Evolutionary conservation across 2,888 invertebrate genomes (phyloP), one percentile per base, ranked within the genome.

Genomic region (Gymnoscelis rufifasciata): DNA sequence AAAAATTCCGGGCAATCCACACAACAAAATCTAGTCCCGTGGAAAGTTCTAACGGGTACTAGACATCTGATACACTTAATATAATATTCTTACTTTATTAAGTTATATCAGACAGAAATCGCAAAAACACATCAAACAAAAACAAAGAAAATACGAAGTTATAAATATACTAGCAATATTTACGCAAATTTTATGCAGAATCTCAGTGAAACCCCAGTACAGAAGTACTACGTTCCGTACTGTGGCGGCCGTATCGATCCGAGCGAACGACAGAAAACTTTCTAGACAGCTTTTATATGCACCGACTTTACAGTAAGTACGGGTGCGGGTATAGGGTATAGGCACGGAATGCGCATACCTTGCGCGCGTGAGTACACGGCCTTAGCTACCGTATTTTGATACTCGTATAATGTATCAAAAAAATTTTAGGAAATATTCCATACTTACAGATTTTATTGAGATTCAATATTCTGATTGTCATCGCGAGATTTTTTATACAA

Each of bases 251-350:
- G 72, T 87, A 88, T 88, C 83, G 87, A 87, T 84, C 87, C 69
- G 64, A 64, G 70, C 75, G 74, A 82, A 80, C 87, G 87, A 84
- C 86, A 87, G 83, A 84, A 87, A 89, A 88, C 88, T 89, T 88
- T 89, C 87, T 83, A 89, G 88, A 89, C 88, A 79, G 87, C 82
- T 89, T 89, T 89, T 89, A 88, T 89, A 87, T 88, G 88, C 87
- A 87, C 79, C 82, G 74, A 77, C 81, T 83, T 82, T 82, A 76
- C 73, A 69, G 74, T 71, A 69, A 74, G 78, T 78, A 76, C 75
- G 71, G 66, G 2, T 19, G 5, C 19, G n/a, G n/a, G n/a, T n/a
- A n/a, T n/a, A n/a, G n/a, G n/a, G 54, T 52, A 59, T 57, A 57
- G 65, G 56, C 46, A 44, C 55, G 58, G 57, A 44, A 53, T 52